Base-by-base conservation (phyloP, 2,797 vertebrate genomes). In the Hydrolagus colliei region DNA sequence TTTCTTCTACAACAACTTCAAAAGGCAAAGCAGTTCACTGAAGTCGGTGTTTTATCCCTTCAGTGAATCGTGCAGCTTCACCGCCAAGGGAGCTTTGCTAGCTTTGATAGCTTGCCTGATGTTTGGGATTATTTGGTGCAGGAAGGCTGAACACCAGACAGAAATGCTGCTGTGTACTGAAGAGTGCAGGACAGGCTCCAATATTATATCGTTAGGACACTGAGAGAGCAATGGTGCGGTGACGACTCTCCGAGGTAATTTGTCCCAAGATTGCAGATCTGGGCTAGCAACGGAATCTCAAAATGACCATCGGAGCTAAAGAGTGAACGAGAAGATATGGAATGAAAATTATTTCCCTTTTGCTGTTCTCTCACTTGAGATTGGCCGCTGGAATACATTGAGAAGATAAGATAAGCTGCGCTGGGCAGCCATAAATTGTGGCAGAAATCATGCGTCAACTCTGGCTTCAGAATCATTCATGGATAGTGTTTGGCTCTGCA, bases 271-370 rank as follows among this genome's bases (percentile, higher is more conserved):
- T 82, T 67, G 18, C 14, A 82, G 79, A 16, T 76, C 32, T 14
- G 22, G 32, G 73, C 32, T 65, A 11, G 62, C 27, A 80, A 80
- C 13, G 2, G 62, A 65, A 84, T 41, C 11, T 68, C 41, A 5
- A 84, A 84, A 84, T 68, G 79, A 41, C 3, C 79, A 82, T 20
- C 63, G 18, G 27, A 68, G 16, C 63, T 18, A 12, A 63, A 16
- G 52, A 82, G 63, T 10, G 14, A 67, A 16, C 16, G 62, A 68
- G 16, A 82, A 68, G 65, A 3, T 16, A 32, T 18, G 1, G 20
- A 65, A 35, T 82, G 14, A 82, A 68, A 18, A 68, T 82, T 41
- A 79, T 79, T 52, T 79, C 22, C 11, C 14, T 75, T 75, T 75
- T 52, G 32, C 62, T 13, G 12, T 13, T 27, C 14, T 27, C 9